phyloP scores from a whole-genome alignment of 2,888 invertebrate genomes.

The Himalopsyche anomala region DNA sequence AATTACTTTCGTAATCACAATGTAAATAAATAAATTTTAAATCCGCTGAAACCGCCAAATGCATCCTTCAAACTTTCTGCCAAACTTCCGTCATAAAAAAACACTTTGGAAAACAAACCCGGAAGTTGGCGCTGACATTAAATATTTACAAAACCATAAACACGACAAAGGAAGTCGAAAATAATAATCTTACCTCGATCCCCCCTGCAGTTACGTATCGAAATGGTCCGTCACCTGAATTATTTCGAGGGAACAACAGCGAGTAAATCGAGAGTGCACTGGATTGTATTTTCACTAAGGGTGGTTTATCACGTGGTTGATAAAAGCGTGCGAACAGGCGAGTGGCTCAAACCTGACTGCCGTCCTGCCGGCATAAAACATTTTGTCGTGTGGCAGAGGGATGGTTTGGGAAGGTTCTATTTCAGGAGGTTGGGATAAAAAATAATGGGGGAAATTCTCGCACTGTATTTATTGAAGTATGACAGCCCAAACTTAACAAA shows the following conservation, averaged over 20 bases:
- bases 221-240: constrained; percentile 6
- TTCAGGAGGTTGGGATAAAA: neutral
- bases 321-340: constrained; percentile 23
- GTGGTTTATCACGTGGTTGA: neutral
- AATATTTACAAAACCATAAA: constrained; percentile 13
- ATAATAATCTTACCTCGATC: constrained; percentile 16
- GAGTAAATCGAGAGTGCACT: neutral
- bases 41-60: neutral
- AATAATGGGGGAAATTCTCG: neutral
- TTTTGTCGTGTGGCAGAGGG: constrained; percentile 12
- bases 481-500: no score
- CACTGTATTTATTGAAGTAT: no score
- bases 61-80: neutral
- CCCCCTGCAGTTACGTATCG: neutral
- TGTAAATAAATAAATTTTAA: neutral
- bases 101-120: neutral
- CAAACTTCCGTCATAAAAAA: constrained; percentile 19
- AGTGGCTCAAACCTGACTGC: constrained; percentile 42
- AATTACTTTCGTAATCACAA: no score
- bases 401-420: constrained; percentile 17
- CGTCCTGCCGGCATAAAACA: constrained; percentile 18
- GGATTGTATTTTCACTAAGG: neutral
- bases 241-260: neutral
- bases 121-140: neutral
- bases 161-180: neutral